Percentiles rank a stretch among this genome's conserved stretches.
Evolutionary conservation across 2,113 vertebrate genomes (phyloP).

Genomic region (Amazona vittata): DNA sequence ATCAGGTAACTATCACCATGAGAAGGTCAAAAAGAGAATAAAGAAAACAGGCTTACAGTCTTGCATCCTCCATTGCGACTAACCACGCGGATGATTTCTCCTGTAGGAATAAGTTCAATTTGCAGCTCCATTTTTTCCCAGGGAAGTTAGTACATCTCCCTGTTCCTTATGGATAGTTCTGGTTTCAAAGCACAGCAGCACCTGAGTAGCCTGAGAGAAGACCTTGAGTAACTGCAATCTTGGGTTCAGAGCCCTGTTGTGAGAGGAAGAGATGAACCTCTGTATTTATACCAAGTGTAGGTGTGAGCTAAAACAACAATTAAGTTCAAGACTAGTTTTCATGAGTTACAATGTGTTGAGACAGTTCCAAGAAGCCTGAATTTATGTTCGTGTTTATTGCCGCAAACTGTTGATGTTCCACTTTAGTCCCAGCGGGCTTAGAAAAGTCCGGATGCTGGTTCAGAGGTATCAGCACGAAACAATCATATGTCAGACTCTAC

Average conservation of each 20-base stretch:
- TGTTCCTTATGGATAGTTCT: neutral
- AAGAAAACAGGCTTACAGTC: conserved; percentile 63
- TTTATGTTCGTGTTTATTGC: conserved; percentile 64
- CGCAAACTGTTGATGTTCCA: conserved; percentile 61
- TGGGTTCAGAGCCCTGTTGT: conserved; percentile 25
- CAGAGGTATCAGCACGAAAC: conserved; percentile 49
- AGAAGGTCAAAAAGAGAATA: neutral
- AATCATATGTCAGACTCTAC: neutral
- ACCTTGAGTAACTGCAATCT: neutral
- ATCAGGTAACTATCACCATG: neutral
- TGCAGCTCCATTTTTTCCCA: conserved; percentile 71
- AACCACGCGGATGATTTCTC: conserved; percentile 77
- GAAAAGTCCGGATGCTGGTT: conserved; percentile 65
- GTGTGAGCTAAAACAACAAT: conserved; percentile 61
- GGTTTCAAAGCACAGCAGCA: neutral
- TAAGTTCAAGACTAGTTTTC: conserved; percentile 57
- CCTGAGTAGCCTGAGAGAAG: neutral
- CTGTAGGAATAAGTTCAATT: conserved; percentile 73
- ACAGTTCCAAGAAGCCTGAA: conserved; percentile 61
- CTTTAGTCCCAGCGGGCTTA: conserved; percentile 55
- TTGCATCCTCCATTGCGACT: conserved; percentile 62
- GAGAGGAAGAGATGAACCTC: conserved; percentile 52
- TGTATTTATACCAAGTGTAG: conserved; percentile 61
- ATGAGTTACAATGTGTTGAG: neutral
- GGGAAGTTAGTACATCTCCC: neutral